Percentiles rank a stretch among this genome's conserved stretches.
Conservation (phyloP, 2,113 vertebrate genomes). For the Microcebus tavaratra region DNA sequence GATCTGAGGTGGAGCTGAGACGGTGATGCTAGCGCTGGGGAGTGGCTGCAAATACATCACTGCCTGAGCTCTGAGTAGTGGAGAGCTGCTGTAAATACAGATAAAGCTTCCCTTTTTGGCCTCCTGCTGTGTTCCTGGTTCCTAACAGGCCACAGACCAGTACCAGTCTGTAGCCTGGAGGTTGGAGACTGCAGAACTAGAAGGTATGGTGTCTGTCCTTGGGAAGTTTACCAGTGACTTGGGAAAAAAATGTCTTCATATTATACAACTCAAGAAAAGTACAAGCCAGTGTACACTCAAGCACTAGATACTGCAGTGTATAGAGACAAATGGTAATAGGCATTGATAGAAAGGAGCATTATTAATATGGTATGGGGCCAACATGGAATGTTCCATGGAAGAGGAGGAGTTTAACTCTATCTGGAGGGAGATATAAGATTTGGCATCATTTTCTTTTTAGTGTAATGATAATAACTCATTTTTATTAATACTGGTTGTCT, state of each 20-base stretch:
- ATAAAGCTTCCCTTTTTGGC: too few species aligned
- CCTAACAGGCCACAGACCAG: too few species aligned
- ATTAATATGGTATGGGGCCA: neutral
- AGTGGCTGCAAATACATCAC: too few species aligned
- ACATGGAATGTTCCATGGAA: neutral
- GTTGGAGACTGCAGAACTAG: neutral
- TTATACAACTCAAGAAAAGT: neutral
- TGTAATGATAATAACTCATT: constrained; percentile 45
- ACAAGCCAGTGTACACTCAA: neutral
- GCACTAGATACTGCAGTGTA: neutral
- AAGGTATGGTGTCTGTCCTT: neutral
- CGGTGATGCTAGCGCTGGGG: too few species aligned
- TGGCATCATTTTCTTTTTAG: constrained; percentile 27
- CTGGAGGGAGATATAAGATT: constrained; percentile 5
- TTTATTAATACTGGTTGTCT: constrained; percentile 61
- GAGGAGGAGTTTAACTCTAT: constrained; percentile 7
- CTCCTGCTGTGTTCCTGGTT: too few species aligned
- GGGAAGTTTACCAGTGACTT: neutral
- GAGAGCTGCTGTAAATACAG: too few species aligned
- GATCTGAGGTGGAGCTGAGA: too few species aligned
- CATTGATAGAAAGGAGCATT: neutral
- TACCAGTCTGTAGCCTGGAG: too few species aligned
- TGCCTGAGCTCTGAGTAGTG: too few species aligned
- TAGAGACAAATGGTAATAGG: neutral
- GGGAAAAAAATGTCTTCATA: neutral